These are phyloP conservation scores for Montipora sp. DNA, from an alignment of 64 coral and sea anemone species.

Conservation along the genomic window DNA sequence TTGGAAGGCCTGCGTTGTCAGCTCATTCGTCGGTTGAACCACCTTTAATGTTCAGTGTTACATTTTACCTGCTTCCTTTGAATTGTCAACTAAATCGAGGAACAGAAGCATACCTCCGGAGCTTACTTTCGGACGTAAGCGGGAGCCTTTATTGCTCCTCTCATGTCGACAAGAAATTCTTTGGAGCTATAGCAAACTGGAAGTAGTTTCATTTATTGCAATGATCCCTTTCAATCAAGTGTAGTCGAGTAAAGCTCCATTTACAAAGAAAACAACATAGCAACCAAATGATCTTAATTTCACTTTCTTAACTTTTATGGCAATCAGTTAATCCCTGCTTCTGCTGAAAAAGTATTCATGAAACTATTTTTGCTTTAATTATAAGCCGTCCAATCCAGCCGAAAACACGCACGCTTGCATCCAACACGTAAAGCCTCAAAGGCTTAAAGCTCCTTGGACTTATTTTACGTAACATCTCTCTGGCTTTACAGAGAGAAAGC, in stretches of 20 bases:
- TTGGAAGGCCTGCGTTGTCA: not conserved
- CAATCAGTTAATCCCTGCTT: too few species aligned
- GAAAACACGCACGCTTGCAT: not conserved
- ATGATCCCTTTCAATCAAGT: not conserved
- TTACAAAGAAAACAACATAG: not conserved
- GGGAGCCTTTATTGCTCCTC: not conserved
- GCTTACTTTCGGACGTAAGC: not conserved
- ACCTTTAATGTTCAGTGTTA: not conserved
- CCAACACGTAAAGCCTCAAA: not conserved
- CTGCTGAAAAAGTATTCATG: not conserved
- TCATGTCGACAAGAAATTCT: not conserved
- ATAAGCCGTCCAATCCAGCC: not conserved
- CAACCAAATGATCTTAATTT: not conserved
- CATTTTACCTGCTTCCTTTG: constrained; percentile 1
- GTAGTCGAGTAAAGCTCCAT: not conserved
- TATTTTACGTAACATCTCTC: not conserved
- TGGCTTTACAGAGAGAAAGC: not conserved
- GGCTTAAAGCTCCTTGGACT: not conserved
- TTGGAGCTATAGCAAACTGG: not conserved
- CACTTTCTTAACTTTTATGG: not conserved
- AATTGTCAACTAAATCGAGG: not conserved
- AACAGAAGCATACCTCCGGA: not conserved
- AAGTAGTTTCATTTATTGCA: not conserved
- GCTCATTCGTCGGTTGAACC: not conserved
- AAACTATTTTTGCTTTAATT: not conserved